Base-by-base conservation (phyloP, 2,888 invertebrate species). In the Hydroisotoma schaefferi region DNA sequence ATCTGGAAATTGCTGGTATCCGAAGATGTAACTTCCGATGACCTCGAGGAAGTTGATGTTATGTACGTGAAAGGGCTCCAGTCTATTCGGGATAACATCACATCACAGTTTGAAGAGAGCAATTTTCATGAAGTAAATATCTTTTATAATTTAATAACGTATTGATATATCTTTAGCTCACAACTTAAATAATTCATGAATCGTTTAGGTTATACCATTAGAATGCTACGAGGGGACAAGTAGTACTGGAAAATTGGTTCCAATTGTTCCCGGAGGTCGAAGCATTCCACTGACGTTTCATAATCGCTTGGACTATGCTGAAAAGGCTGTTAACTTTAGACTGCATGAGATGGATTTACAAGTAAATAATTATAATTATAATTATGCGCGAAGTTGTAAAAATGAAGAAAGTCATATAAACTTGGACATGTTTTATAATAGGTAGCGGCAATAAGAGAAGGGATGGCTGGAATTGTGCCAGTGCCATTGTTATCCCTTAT, bases 391-490 rank as follows among this genome's bases (percentile, higher is more conserved):
- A 12, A 26, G 29, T 28, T 22, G 27, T n/a, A 5, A 8, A 29
- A 26, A 5, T 28, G n/a, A 29, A 22, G 20, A 52, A 38, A n/a
- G 28, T 29, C 15, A 27, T 26, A 44, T n/a, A 44, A 40, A 23
- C 18, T 33, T 22, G 10, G 23, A 10, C n/a, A 23, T 38, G 15
- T 15, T 54, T 10, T 27, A 40, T 33, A 33, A 33, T 33, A 75
- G 76, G 75, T 78, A 29, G 78, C 80, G 1, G 81, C 83, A 23
- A 79, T 85, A 22, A 74, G 83, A 40, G 83, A 84, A 74, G 84
- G 85, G 5, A 84, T 85, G 83, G 79, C 83, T 0, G 82, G 83
- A 66, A 81, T 85, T 40, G 79, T 85, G 54, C 84, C 85, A 0
- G 83, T 85, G 5, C 85, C 85, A 1, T 75, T 85, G 43, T 73